A percentile compares a stretch with the other conserved stretches of the same genome.
Evolutionary conservation across 2,113 vertebrate genomes (phyloP).

Genomic region (Macroglossus sobrinus): DNA sequence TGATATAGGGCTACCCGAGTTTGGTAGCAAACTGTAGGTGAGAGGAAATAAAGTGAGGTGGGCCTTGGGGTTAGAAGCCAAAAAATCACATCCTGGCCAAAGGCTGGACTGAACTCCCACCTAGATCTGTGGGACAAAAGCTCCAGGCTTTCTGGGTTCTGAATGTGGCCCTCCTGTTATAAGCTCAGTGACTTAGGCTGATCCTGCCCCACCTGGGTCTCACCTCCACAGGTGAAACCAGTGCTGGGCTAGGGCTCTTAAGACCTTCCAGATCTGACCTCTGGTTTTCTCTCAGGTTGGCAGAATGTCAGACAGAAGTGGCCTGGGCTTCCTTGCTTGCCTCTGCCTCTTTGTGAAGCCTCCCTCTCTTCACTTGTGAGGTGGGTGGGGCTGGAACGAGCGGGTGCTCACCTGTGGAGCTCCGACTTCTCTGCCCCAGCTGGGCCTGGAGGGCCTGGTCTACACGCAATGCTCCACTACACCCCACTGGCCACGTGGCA

Average conservation of each 20-base stretch:
- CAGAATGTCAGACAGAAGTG: neutral
- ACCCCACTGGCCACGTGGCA: neutral
- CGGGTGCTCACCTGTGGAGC: neutral
- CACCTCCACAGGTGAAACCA: neutral
- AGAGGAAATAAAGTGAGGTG: neutral
- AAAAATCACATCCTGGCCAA: neutral
- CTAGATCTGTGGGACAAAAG: neutral
- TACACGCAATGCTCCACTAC: conserved; percentile 39
- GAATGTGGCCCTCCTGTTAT: neutral
- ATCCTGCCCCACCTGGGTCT: neutral
- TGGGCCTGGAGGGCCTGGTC: conserved; percentile 43
- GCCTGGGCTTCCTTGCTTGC: neutral
- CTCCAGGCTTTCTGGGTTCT: neutral
- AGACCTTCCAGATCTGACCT: neutral
- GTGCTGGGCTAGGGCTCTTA: neutral
- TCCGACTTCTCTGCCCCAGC: neutral
- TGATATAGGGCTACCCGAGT: conserved; percentile 46
- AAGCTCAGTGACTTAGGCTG: neutral
- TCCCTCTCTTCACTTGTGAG: neutral
- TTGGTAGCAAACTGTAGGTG: conserved; percentile 67
- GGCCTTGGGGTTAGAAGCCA: neutral
- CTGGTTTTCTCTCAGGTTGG: neutral
- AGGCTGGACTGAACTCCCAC: neutral
- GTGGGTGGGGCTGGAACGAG: neutral
- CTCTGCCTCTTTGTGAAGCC: neutral